Conservation (phyloP, 1,140 invertebrate species). For the Lasioglossum albipes region DNA sequence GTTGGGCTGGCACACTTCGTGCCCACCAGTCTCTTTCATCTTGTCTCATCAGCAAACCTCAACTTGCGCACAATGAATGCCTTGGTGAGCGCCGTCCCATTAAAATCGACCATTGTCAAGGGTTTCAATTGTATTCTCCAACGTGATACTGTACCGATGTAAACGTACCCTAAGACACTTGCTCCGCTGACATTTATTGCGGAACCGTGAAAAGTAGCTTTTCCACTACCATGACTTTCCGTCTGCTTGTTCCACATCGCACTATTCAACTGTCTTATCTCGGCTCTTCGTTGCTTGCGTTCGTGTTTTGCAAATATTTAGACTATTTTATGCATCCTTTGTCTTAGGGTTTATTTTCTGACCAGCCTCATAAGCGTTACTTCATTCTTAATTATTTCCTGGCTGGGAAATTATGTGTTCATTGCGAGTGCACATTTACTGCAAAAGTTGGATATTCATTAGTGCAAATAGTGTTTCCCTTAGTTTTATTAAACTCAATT, state of each 20-base stretch:
- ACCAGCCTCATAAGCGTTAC: no score
- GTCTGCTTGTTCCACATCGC: neutral
- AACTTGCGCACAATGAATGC: neutral
- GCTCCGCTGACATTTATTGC: constrained; percentile 10
- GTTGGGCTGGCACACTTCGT: neutral
- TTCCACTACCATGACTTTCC: neutral
- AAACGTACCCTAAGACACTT: neutral
- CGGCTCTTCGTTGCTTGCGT: neutral
- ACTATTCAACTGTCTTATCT: neutral
- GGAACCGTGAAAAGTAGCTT: neutral
- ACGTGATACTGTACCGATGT: neutral
- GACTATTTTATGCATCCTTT: no score
- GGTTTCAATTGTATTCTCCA: neutral
- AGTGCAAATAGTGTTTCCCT: no score
- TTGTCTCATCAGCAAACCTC: neutral
- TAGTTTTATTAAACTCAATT: no score
- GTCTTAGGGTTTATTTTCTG: no score
- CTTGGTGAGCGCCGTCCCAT: neutral
- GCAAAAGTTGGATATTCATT: no score
- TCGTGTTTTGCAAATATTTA: no score
- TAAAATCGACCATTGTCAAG: neutral
- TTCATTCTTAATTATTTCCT: no score
- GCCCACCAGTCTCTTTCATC: neutral
- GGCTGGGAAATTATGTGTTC: no score
- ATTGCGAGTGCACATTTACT: no score